Base-by-base conservation (phyloP, 2,888 invertebrate species). In the Lycaena phlaeas region DNA sequence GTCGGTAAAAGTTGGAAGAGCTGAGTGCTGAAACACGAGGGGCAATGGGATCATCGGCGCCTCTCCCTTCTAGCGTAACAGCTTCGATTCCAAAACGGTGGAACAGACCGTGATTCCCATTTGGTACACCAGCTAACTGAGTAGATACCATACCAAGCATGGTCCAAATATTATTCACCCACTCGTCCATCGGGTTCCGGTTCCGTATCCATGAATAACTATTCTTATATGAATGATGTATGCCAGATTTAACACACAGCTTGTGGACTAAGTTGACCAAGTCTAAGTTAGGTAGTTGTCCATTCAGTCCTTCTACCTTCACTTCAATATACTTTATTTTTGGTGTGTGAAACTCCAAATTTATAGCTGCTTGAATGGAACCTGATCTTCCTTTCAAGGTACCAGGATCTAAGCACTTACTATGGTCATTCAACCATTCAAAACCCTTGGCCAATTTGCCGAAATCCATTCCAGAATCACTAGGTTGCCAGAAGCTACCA, bases 241-340 rank as follows among this genome's bases (percentile, higher is more conserved):
- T 88, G 1, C 91, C 90, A 62, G 97, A 94, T 55, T 94, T 92
- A 3, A 90, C 86, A 57, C 95, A 94, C 64, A 99, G 89, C 56
- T 94, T 91, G 56, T 96, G 93, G 0, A 95, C 94, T 47, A 98
- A 87, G 72, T 99, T 99, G 49, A 98, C 94, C 43, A 99, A 87
- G 81, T 99, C 99, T 56, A 99, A 84, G 79, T 99, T 99, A 0
- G 99, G 98, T 36, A 99, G 81, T 64, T 98, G 98, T 0, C 99
- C 99, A 70, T 99, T 99, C 9, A 98, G 69, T 0, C 98, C 98
- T 77, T 96, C 95, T 17, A 96, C 88, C 72, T 93, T 93, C 0
- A 96, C 88, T 63, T 95, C 92, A 39, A 94, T 86, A 56, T 90
- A 90, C 49, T 88, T 91, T 51, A 92, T 87, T 64, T 89, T 89